phyloP scores from a whole-genome alignment of 2,888 invertebrate genomes.

The Euplagia quadripunctaria region DNA sequence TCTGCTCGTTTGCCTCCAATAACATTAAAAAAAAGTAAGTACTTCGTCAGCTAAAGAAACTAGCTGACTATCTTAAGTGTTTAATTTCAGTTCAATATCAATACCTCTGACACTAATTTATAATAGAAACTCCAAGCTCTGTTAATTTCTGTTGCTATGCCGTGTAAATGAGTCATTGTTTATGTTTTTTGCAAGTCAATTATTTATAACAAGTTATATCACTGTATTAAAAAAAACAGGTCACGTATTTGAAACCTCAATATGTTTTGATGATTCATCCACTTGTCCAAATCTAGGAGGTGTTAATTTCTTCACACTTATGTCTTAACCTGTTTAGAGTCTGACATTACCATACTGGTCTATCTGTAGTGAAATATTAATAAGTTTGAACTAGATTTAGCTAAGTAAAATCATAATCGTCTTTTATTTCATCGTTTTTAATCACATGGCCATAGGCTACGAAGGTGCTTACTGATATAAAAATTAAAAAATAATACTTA shows the following conservation, averaged over 20 bases:
- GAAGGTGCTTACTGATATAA: too few relatives aligned
- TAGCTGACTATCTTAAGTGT: too few relatives aligned
- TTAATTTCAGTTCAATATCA: too few relatives aligned
- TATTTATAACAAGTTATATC: slow-evolving; percentile 32
- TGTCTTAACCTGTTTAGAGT: slow-evolving; percentile 7
- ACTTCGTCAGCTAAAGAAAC: too few relatives aligned
- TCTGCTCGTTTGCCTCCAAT: too few relatives aligned
- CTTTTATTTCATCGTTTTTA: too few relatives aligned
- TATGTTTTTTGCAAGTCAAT: slow-evolving; percentile 44
- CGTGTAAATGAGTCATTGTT: slow-evolving; percentile 50
- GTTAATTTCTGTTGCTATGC: slow-evolving; percentile 31
- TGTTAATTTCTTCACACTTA: slow-evolving; percentile 21
- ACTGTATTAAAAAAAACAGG: slow-evolving; percentile 37
- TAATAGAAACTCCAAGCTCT: neutral
- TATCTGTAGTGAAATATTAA: neutral
- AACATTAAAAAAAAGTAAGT: too few relatives aligned
- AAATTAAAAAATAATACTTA: too few relatives aligned
- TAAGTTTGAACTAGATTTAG: too few relatives aligned
- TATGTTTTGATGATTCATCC: slow-evolving; percentile 41
- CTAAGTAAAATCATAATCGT: too few relatives aligned
- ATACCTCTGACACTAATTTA: neutral
- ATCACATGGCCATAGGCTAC: too few relatives aligned
- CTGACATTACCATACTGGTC: neutral
- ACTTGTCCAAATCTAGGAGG: slow-evolving; percentile 25
- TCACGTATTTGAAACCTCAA: slow-evolving; percentile 39